Conservation (phyloP, 2,797 vertebrate genomes). For the Peromyscus melanophrys region DNA sequence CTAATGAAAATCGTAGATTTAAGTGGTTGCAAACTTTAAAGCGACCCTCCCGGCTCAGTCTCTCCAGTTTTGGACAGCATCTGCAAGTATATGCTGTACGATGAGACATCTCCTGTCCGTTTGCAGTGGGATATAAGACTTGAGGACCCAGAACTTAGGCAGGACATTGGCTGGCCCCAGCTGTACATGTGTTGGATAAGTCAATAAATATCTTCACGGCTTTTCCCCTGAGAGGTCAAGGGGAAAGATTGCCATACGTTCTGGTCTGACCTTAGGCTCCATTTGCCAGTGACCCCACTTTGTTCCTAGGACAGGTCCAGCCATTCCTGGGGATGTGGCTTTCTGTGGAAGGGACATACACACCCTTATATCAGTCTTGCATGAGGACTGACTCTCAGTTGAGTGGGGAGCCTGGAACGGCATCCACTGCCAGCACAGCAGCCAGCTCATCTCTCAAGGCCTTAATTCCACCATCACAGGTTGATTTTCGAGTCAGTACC, state of each 20-base stretch:
- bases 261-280: neutral
- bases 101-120: neutral
- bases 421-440: neutral
- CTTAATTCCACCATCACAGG: slow-evolving; percentile 1
- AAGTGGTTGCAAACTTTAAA: slow-evolving; percentile 7
- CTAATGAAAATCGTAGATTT: neutral
- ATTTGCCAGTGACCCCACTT: neutral
- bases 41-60: neutral
- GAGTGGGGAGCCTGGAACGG: neutral
- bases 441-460: neutral
- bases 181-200: neutral
- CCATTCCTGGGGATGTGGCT: neutral
- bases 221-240: slow-evolving; percentile 2
- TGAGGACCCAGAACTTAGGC: neutral
- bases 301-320: neutral
- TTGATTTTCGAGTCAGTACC: neutral
- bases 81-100: neutral
- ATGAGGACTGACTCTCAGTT: neutral
- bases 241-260: neutral
- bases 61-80: neutral
- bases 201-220: neutral
- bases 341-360: neutral
- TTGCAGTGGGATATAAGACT: neutral
- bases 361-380: neutral
- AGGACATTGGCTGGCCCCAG: neutral